Conservation (phyloP, 2,113 vertebrate genomes). For the Sceloporus undulatus region DNA sequence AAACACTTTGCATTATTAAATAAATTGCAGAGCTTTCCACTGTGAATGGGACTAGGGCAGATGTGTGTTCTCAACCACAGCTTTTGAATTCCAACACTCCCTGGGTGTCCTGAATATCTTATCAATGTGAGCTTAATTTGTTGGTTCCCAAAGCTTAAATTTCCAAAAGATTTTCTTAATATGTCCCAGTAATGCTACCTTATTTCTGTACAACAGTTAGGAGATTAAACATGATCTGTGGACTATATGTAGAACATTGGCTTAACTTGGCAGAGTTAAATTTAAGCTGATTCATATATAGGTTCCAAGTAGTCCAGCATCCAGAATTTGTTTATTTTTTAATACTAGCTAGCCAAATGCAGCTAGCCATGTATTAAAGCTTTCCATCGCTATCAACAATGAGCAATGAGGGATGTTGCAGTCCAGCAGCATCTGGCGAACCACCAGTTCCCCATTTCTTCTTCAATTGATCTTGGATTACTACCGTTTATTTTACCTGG, state of each 20-base stretch:
- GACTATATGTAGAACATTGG: not conserved
- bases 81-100: not conserved
- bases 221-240: not conserved
- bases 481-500: not conserved
- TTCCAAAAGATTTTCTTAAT: not conserved
- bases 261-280: not conserved
- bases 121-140: not conserved
- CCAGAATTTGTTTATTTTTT: not conserved
- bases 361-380: not conserved
- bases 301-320: not conserved
- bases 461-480: not conserved
- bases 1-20: not conserved
- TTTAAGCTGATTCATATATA: not conserved
- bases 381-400: no score
- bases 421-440: no score
- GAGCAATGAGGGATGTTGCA: no score
- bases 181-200: no score
- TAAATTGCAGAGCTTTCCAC: not conserved
- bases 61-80: not conserved
- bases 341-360: not conserved
- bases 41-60: not conserved
- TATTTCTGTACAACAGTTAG: not conserved
- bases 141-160: not conserved
- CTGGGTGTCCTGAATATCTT: not conserved
- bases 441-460: no score